Conservation (phyloP, 2,113 vertebrate genomes). For the Limnothrissa miodon region DNA sequence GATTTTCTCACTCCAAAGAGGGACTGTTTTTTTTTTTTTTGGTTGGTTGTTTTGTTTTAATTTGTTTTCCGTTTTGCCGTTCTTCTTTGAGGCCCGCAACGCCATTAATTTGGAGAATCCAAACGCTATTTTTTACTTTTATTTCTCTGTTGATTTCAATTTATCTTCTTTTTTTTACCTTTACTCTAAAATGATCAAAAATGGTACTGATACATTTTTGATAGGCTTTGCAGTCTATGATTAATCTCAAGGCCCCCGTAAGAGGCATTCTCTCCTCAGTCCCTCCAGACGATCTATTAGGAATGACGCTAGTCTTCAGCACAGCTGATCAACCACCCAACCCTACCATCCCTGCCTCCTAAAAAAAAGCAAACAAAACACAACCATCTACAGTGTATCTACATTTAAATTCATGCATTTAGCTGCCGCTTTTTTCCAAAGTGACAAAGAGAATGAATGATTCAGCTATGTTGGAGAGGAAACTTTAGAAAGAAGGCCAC, state of each 20-base stretch:
- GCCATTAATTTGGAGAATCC: slow-evolving; percentile 68
- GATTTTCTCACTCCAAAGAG: background rate
- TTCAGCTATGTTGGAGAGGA: too few species aligned
- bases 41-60: slow-evolving; percentile 32
- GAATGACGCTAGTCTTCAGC: slow-evolving; percentile 50
- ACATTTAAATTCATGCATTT: too few species aligned
- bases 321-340: slow-evolving; percentile 47
- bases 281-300: slow-evolving; percentile 40
- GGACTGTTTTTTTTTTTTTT: slow-evolving; percentile 10
- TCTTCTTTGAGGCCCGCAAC: slow-evolving; percentile 54
- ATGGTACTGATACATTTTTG: slow-evolving; percentile 76
- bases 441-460: too few species aligned
- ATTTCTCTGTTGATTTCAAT: slow-evolving; percentile 16
- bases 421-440: too few species aligned
- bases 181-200: slow-evolving; percentile 76
- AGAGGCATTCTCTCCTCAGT: slow-evolving; percentile 60
- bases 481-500: too few species aligned
- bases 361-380: background rate
- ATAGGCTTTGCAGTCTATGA: slow-evolving; percentile 89
- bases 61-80: slow-evolving; percentile 37
- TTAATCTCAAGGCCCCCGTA: slow-evolving; percentile 47
- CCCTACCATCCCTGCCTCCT: background rate
- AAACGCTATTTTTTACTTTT: slow-evolving; percentile 53
- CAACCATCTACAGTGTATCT: background rate
- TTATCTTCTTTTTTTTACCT: slow-evolving; percentile 33